Conservation (phyloP, 1,140 invertebrate genomes). For the Caligus rogercresseyi region DNA sequence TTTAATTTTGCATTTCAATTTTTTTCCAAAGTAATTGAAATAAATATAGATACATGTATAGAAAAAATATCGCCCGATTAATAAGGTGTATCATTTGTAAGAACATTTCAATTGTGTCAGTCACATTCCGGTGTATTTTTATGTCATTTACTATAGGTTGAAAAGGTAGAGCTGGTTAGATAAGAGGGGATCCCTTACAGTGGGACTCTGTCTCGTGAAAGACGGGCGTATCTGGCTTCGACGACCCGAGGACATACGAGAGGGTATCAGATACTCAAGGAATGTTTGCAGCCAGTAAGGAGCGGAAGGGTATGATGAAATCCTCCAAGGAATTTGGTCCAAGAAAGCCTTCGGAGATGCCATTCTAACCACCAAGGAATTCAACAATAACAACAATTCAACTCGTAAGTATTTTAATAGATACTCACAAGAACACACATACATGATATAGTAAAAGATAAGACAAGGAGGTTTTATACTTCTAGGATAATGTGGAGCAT, state of each 20-base stretch:
- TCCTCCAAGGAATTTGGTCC: slow-evolving; percentile 16
- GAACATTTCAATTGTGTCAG: too few species aligned
- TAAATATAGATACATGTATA: too few species aligned
- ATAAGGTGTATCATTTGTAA: too few species aligned
- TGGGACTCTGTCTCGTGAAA: not conserved
- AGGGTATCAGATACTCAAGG: slow-evolving; percentile 7
- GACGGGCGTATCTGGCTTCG: slow-evolving; percentile 12
- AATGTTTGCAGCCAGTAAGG: slow-evolving; percentile 1
- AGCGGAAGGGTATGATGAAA: slow-evolving; percentile 16
- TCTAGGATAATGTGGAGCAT: too few species aligned
- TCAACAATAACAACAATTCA: not conserved
- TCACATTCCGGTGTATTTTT: too few species aligned
- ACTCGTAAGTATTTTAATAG: not conserved
- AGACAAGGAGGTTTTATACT: too few species aligned
- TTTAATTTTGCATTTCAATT: too few species aligned
- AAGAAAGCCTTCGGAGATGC: slow-evolving; percentile 3
- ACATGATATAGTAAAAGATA: too few species aligned
- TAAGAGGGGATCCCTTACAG: slow-evolving; percentile 10
- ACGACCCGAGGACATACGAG: slow-evolving; percentile 15
- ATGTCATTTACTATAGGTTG: not conserved
- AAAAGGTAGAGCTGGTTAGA: slow-evolving; percentile 9
- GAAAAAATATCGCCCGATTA: too few species aligned
- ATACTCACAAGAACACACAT: too few species aligned
- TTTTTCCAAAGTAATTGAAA: too few species aligned
- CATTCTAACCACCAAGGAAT: not conserved